phyloP scores from a whole-genome alignment of 2,113 vertebrate genomes.

The Polypterus bichir region DNA sequence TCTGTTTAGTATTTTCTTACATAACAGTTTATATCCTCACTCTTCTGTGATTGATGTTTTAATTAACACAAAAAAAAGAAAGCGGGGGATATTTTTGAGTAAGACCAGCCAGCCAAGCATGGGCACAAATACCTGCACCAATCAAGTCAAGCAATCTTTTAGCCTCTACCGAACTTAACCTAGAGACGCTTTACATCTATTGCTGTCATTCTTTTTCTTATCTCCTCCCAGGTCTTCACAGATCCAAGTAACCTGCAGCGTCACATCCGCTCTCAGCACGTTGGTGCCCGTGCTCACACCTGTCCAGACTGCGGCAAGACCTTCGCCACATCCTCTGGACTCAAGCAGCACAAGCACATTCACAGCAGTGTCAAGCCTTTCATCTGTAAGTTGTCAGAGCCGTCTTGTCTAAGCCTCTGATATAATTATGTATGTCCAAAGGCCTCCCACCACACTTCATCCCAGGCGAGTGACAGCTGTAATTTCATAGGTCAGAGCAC shows the following conservation, averaged over 20 bases:
- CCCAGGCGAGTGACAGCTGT: constrained; percentile 23
- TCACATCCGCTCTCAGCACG: constrained; percentile 96
- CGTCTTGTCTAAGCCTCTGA: constrained; percentile 24
- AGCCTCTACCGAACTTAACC: no score
- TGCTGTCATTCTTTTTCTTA: neutral
- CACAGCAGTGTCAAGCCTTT: constrained; percentile 99
- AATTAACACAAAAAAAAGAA: no score
- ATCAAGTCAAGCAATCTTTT: no score
- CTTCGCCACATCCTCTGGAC: constrained; percentile 94
- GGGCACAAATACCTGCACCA: no score
- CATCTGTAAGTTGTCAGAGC: constrained; percentile 86
- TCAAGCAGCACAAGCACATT: constrained; percentile 98
- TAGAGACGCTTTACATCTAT: neutral
- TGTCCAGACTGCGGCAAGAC: constrained; percentile 98
- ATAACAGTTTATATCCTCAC: no score
- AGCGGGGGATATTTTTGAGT: no score
- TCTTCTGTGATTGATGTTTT: no score
- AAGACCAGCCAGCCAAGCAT: no score
- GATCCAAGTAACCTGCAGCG: constrained; percentile 98
- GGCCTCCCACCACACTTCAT: constrained; percentile 29
- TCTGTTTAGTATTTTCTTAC: no score
- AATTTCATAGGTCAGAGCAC: constrained; percentile 36
- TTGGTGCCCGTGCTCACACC: constrained; percentile 86
- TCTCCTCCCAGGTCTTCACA: constrained; percentile 74
- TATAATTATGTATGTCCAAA: constrained; percentile 42